These are phyloP conservation scores for Drosophila imparisetae DNA, from an alignment of 2,888 invertebrate species.

Conservation along the genomic window DNA sequence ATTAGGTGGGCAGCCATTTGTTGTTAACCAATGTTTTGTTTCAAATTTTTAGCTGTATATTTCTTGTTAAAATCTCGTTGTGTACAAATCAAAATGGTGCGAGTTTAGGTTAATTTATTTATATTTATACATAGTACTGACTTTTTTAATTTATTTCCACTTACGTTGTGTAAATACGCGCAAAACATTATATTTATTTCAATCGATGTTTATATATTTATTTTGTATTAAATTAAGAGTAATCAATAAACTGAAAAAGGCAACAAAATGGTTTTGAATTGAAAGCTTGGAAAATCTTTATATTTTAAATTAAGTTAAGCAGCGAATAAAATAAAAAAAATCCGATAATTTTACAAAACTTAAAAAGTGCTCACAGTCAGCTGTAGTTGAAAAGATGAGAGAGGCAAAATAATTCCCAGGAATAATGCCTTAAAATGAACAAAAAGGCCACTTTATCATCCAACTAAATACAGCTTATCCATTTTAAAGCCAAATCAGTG, in stretches of 20 bases:
- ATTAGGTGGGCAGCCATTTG: slow-evolving; percentile 30
- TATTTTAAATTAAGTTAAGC: neutral
- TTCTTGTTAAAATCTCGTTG: slow-evolving; percentile 38
- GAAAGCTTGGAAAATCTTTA: neutral
- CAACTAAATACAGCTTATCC: neutral
- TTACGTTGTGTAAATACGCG: slow-evolving; percentile 56
- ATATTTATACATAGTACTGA: slow-evolving; percentile 30
- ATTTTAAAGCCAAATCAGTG: neutral
- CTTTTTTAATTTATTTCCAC: slow-evolving; percentile 24
- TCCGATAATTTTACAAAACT: neutral
- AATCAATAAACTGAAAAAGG: slow-evolving; percentile 17
- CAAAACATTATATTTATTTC: slow-evolving; percentile 41
- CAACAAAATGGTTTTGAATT: neutral
- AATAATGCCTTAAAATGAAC: neutral
- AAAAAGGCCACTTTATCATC: neutral
- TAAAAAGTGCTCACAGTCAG: neutral
- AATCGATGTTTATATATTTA: slow-evolving; percentile 21
- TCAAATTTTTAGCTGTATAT: slow-evolving; percentile 35
- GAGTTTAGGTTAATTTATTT: slow-evolving; percentile 34
- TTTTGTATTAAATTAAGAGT: slow-evolving; percentile 9
- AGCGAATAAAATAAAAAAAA: neutral
- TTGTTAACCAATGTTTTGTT: slow-evolving; percentile 62
- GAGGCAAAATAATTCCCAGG: neutral
- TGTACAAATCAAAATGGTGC: slow-evolving; percentile 71
- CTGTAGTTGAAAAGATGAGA: neutral